These are phyloP conservation scores for Latrodectus geometricus DNA, from an alignment of 1,140 invertebrate genomes.

Conservation along the genomic window DNA sequence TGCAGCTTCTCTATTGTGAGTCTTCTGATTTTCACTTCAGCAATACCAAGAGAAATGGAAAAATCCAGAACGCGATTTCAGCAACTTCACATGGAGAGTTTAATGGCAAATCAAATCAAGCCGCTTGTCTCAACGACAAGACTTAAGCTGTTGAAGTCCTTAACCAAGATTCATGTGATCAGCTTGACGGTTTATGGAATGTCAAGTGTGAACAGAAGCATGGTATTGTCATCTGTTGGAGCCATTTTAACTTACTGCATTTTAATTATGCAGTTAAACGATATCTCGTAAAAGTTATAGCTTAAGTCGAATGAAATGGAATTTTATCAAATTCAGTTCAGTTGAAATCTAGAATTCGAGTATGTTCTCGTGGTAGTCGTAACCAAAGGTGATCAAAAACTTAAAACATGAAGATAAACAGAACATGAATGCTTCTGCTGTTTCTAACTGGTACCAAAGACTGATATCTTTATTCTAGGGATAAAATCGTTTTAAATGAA, in stretches of 20 bases:
- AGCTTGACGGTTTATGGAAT: conserved; percentile 1
- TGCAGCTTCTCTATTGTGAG: background rate
- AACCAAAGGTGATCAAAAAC: too few species aligned
- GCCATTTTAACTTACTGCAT: background rate
- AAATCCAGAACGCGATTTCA: background rate
- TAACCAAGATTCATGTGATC: background rate
- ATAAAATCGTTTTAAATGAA: too few species aligned
- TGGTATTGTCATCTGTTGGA: conserved; percentile 4
- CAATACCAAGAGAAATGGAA: background rate
- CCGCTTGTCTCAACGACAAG: background rate
- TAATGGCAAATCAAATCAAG: background rate
- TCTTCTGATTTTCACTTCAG: background rate
- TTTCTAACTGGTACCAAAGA: too few species aligned
- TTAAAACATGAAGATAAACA: too few species aligned
- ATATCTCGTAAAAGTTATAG: too few species aligned
- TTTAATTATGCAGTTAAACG: conserved; percentile 14
- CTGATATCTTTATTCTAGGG: too few species aligned
- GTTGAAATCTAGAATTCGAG: too few species aligned
- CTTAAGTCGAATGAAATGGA: too few species aligned
- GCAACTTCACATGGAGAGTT: background rate
- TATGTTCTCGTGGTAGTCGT: too few species aligned
- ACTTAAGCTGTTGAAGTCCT: background rate
- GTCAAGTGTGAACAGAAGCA: background rate
- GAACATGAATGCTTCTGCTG: too few species aligned
- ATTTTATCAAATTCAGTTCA: too few species aligned